These are phyloP conservation scores for Anagyrus pseudococci DNA, from an alignment of 2,888 invertebrate species.

Conservation along the genomic window DNA sequence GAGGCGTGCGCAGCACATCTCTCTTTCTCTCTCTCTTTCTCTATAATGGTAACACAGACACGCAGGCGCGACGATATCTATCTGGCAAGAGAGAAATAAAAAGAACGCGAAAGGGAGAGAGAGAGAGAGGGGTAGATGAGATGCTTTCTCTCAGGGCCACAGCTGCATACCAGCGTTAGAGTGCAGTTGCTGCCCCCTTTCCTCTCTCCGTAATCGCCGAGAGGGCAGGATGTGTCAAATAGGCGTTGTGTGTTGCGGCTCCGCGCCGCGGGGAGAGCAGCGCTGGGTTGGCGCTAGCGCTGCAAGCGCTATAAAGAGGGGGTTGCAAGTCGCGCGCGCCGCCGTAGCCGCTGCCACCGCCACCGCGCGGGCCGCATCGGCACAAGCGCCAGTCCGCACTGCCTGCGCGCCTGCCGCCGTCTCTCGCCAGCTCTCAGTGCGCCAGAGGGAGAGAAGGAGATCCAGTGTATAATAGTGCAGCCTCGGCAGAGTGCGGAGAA, in stretches of 20 bases:
- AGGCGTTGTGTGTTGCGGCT: background rate
- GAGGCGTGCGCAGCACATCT: background rate
- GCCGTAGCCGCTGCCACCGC: background rate
- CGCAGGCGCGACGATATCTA: background rate
- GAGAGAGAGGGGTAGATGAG: background rate
- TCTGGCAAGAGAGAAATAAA: background rate
- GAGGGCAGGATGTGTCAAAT: background rate
- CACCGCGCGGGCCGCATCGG: background rate
- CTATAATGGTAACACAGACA: background rate
- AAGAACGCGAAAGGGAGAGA: background rate
- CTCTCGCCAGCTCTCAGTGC: background rate
- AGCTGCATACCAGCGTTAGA: background rate
- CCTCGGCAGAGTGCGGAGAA: too few species aligned
- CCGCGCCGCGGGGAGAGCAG: constrained; percentile 7
- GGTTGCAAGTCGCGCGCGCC: constrained; percentile 25
- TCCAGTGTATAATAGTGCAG: too few species aligned
- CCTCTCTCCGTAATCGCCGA: background rate
- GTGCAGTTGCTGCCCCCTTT: background rate
- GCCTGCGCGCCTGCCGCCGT: background rate
- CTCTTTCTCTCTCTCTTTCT: background rate
- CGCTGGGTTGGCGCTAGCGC: background rate
- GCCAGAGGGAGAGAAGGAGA: background rate
- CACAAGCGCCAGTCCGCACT: background rate
- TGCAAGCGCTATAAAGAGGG: constrained; percentile 16
- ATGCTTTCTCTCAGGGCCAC: too few species aligned